These are phyloP conservation scores for Cynocephalus volans DNA, from an alignment of 2,113 vertebrate genomes.

Conservation along the genomic window DNA sequence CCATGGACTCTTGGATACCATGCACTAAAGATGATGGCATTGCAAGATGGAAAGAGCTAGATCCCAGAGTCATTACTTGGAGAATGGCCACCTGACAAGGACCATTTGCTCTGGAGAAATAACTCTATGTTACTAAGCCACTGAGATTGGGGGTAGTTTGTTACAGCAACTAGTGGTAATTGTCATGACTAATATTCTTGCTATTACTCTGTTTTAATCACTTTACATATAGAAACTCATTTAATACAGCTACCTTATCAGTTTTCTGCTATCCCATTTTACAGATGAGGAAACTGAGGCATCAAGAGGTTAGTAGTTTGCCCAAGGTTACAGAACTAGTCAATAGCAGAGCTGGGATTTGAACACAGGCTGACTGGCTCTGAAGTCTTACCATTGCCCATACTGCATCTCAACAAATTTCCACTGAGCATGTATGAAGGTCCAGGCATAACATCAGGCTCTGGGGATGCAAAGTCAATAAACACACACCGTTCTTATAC, in stretches of 20 bases:
- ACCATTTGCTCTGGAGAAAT: not conserved
- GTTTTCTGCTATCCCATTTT: not conserved
- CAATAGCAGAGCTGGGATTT: not conserved
- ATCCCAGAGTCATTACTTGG: not conserved
- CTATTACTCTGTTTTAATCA: not conserved
- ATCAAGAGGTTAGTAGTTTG: not conserved
- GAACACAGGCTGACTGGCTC: not conserved
- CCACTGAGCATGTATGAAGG: not conserved
- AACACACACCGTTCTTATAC: not conserved
- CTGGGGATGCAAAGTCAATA: not conserved
- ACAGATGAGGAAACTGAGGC: not conserved
- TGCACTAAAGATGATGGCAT: not conserved
- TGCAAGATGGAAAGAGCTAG: not conserved
- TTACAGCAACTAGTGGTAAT: not conserved
- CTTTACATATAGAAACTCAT: constrained; percentile 11
- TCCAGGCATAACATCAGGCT: not conserved
- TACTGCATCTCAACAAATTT: not conserved
- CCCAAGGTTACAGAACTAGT: not conserved
- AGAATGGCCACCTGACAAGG: not conserved
- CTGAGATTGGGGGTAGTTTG: not conserved
- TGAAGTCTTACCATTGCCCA: not conserved
- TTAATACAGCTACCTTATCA: not conserved
- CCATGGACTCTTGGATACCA: not conserved
- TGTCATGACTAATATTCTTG: not conserved
- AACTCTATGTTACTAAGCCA: not conserved